Evolutionary conservation across 2,797 vertebrate species (phyloP), one percentile per base, ranked within the genome.

Genomic region (Leucoraja ocellata): DNA sequence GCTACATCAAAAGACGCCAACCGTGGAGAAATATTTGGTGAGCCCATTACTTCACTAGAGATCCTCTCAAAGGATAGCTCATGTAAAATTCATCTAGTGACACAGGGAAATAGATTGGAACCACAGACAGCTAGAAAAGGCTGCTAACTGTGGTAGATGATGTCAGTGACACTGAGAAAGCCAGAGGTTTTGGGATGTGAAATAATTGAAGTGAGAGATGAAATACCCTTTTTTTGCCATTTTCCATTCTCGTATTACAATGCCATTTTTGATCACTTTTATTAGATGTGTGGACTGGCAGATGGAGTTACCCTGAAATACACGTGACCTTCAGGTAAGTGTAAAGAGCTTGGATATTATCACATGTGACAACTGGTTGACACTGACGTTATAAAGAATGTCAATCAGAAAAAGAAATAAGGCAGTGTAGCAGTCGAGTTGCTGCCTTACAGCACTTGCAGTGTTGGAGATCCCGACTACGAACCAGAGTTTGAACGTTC

Each of bases 81-180:
- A 96, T 96, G 94, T 93, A 96, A 96, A 95, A 96, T 96, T 95
- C 94, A 97, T 95, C 93, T 80, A 46, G 76, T 94, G 92, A 95
- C 94, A 93, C 93, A 93, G 94, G 90, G 95, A 94, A 95, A 94
- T 92, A 71, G 93, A 94, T 95, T 90, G 86, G 79, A 95, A 94
- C 93, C 91, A 93, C 93, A 93, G 93, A 93, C n/a, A 93, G 81
- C 39, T 39, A 93, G 39, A 93, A 92, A 74, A 39, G 63, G 54
- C 46, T 21, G 94, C 94, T 93, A 93, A 23, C 93, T 94, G 92
- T 80, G 92, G 94, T 88, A 94, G 93, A 58, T 93, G 84, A 54
- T 93, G 25, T 68, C 94, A 93, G 58, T 80, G 90, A 90, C 46
- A 93, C 36, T 80, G 86, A 81, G 81, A 93, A 94, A 94, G 32